Percentiles rank a stretch among this genome's conserved stretches.
phyloP scores from a whole-genome alignment of 2,113 vertebrate genomes.

The Hydrochoerus hydrochaeris region DNA sequence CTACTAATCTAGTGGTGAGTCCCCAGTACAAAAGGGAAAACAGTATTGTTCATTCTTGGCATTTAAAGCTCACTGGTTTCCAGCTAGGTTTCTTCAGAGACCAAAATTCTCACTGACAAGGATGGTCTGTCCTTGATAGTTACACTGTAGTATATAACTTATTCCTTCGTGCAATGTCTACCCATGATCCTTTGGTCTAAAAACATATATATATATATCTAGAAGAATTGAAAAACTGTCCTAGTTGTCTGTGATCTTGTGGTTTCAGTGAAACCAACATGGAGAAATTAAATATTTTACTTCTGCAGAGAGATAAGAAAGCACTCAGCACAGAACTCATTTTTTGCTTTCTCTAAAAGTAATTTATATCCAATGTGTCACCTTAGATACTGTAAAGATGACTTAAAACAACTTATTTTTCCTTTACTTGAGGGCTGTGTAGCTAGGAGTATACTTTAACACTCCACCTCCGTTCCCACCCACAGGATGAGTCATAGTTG shows the following conservation, averaged over 20 bases:
- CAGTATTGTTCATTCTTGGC: background rate
- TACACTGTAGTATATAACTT: slow-evolving; percentile 13
- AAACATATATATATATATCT: background rate
- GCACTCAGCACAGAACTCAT: background rate
- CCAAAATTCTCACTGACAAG: slow-evolving; percentile 16
- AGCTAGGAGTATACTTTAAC: slow-evolving; percentile 23
- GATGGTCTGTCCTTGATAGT: slow-evolving; percentile 4
- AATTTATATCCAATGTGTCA: slow-evolving; percentile 21
- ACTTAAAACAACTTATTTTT: slow-evolving; percentile 59
- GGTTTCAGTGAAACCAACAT: slow-evolving; percentile 6
- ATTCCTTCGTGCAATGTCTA: background rate
- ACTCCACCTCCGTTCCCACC: slow-evolving; percentile 17
- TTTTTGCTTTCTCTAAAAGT: slow-evolving; percentile 42
- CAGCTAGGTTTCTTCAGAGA: slow-evolving; percentile 3
- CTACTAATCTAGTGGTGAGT: background rate
- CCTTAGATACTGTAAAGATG: slow-evolving; percentile 29
- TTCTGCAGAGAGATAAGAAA: slow-evolving; percentile 46
- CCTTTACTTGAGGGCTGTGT: background rate
- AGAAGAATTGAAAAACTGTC: slow-evolving; percentile 23
- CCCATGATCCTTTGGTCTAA: background rate
- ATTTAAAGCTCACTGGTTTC: slow-evolving; percentile 8
- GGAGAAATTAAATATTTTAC: slow-evolving; percentile 53
- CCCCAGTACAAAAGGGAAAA: background rate
- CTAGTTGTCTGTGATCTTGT: slow-evolving; percentile 8
- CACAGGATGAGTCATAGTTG: slow-evolving; percentile 32